phyloP scores from a whole-genome alignment of 2,113 vertebrate species.

The Onychostoma macrolepis region DNA sequence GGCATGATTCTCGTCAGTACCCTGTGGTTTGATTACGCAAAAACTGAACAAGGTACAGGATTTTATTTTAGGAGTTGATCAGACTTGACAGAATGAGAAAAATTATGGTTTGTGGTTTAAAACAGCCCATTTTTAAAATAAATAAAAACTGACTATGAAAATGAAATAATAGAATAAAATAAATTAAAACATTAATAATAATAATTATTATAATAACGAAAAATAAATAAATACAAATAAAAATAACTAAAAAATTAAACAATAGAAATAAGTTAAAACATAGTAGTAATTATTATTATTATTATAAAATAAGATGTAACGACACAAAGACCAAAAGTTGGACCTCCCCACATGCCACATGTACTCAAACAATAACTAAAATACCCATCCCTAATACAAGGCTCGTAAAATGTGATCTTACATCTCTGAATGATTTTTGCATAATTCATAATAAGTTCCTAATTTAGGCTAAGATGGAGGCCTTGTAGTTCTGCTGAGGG shows the following conservation, averaged over 20 bases:
- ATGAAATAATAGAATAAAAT: too few species aligned
- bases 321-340: neutral
- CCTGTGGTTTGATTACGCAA: neutral
- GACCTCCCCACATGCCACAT: neutral
- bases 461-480: constrained; percentile 6
- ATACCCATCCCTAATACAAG: neutral
- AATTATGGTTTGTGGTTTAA: too few species aligned
- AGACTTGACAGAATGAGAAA: neutral
- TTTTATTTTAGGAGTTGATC: neutral
- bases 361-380: neutral
- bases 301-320: neutral
- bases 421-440: constrained; percentile 3
- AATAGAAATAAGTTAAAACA: too few species aligned
- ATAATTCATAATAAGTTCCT: constrained; percentile 22
- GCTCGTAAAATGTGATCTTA: neutral
- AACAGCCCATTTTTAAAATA: too few species aligned
- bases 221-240: too few species aligned
- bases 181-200: too few species aligned
- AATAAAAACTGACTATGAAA: too few species aligned
- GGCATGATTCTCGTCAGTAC: neutral
- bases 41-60: neutral
- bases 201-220: too few species aligned
- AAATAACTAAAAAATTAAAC: too few species aligned
- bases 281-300: too few species aligned
- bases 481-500: constrained; percentile 22